Conservation (phyloP, 2,113 vertebrate species). For the Oryctolagus cuniculus region DNA sequence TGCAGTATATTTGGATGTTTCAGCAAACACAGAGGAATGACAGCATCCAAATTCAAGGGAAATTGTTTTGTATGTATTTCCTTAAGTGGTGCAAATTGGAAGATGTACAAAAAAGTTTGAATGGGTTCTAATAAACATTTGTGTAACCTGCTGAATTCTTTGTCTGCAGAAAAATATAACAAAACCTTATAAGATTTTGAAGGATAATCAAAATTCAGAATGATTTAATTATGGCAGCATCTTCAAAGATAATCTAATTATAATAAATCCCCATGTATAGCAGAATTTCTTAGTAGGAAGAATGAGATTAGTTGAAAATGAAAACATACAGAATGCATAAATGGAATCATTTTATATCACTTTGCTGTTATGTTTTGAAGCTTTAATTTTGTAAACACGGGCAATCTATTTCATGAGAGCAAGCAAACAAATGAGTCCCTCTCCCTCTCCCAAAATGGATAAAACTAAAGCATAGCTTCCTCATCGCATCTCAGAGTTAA, state of each 20-base stretch:
- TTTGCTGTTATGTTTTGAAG: background rate
- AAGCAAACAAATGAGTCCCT: slow-evolving; percentile 8
- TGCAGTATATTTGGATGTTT: background rate
- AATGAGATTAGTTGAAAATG: slow-evolving; percentile 38
- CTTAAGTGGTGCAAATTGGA: background rate
- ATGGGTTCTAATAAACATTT: background rate
- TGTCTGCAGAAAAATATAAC: background rate
- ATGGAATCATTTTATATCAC: background rate
- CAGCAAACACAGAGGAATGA: background rate
- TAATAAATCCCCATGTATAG: background rate
- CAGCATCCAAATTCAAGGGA: background rate
- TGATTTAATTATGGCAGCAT: background rate
- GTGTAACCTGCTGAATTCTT: background rate
- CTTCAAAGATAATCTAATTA: slow-evolving; percentile 44
- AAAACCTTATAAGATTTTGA: background rate
- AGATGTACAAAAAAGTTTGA: background rate
- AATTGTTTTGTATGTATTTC: background rate
- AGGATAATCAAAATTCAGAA: background rate
- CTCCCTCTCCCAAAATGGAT: background rate
- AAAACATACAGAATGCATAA: slow-evolving; percentile 38
- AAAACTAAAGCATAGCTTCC: background rate
- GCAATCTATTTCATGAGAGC: background rate
- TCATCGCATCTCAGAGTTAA: background rate
- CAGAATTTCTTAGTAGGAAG: slow-evolving; percentile 7
- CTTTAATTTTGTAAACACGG: slow-evolving; percentile 49